phyloP scores from a whole-genome alignment of 2,113 vertebrate genomes.

The Conger conger region DNA sequence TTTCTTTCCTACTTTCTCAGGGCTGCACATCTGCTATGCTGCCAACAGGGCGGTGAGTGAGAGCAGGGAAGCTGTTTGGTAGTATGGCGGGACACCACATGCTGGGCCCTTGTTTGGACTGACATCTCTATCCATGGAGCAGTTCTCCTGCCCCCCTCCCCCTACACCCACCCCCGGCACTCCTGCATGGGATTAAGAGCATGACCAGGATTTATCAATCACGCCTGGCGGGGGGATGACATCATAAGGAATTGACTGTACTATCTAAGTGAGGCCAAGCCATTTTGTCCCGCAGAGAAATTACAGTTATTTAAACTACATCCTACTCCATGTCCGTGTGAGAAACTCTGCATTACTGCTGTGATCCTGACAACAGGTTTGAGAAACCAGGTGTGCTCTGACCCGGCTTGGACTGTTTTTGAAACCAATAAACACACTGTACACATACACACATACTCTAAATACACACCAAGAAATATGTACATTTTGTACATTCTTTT shows the following conservation, averaged over 20 bases:
- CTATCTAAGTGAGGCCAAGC: constrained; percentile 64
- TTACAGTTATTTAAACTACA: constrained; percentile 55
- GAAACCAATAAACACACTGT: too few species aligned
- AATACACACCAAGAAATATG: background rate
- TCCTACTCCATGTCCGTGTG: constrained; percentile 50
- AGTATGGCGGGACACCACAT: background rate
- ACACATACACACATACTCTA: background rate
- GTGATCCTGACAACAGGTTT: constrained; percentile 15
- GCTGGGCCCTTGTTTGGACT: constrained; percentile 20
- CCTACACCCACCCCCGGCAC: constrained; percentile 39
- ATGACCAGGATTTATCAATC: constrained; percentile 69
- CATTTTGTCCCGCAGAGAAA: constrained; percentile 64
- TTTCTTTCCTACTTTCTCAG: background rate
- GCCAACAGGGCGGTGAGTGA: background rate
- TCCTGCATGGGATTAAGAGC: constrained; percentile 31
- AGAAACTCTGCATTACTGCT: constrained; percentile 62
- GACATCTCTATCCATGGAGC: constrained; percentile 63
- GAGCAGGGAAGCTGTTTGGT: background rate
- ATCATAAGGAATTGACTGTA: constrained; percentile 68
- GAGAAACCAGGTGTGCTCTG: background rate
- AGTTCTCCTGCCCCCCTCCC: constrained; percentile 36
- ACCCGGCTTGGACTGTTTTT: background rate
- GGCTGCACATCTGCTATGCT: background rate
- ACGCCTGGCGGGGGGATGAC: constrained; percentile 65
- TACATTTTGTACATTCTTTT: background rate